A percentile compares a stretch with the other conserved stretches of the same genome.
Conservation (phyloP, 1,140 invertebrate species). For the Brachionus koreanus region DNA sequence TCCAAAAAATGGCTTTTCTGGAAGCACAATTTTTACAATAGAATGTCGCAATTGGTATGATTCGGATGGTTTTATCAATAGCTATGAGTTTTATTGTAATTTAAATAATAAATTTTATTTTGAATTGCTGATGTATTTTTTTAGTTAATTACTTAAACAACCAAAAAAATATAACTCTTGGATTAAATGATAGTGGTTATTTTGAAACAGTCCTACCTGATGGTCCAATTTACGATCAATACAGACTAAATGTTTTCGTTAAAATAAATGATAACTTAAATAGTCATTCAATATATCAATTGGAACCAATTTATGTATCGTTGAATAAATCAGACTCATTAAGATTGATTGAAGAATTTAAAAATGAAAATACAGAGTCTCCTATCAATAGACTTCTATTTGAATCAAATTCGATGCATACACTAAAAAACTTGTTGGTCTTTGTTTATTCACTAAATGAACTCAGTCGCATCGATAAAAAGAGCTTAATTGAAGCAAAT, state of each 20-base stretch:
- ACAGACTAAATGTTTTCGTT: neutral
- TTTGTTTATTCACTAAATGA: neutral
- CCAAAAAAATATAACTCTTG: neutral
- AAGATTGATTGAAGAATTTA: neutral
- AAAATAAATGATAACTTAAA: neutral
- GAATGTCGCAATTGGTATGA: conserved; percentile 23
- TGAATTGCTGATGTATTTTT: neutral
- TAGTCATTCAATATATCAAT: neutral
- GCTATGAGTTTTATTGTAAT: conserved; percentile 15
- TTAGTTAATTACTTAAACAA: neutral
- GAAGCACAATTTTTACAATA: conserved; percentile 2
- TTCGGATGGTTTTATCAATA: neutral
- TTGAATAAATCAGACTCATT: neutral
- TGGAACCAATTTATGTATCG: neutral
- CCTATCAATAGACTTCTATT: neutral
- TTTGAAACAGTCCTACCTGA: neutral
- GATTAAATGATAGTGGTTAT: neutral
- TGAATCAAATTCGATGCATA: neutral
- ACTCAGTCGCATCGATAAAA: conserved; percentile 1
- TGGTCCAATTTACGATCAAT: neutral
- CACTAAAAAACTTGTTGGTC: neutral
- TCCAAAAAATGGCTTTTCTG: neutral
- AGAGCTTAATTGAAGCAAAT: neutral
- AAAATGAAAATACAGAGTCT: neutral
- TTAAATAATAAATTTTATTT: neutral